These are phyloP conservation scores for human DNA, from an alignment of 2,113 vertebrate genomes.

Conservation along the genomic window DNA sequence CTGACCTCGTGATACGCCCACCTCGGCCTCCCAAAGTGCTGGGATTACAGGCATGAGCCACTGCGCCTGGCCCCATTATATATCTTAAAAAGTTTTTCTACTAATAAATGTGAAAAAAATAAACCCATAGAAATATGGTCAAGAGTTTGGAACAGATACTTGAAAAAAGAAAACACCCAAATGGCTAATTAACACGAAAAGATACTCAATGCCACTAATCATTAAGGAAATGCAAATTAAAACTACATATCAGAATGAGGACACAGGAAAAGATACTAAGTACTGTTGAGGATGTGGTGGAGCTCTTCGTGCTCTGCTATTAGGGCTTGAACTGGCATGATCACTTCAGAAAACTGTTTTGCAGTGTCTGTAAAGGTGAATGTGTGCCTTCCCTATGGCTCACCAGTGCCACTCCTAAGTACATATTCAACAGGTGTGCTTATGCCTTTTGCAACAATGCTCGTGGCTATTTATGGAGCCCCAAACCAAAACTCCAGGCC, in stretches of 20 bases:
- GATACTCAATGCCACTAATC: neutral
- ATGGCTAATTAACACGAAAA: neutral
- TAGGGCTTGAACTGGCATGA: fast-evolving
- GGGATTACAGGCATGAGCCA: no score
- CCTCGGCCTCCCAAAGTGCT: no score
- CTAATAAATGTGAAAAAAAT: neutral
- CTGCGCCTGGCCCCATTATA: neutral
- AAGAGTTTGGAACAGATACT: neutral
- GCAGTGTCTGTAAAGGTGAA: no score
- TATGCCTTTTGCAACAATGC: neutral
- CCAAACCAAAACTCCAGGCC: no score
- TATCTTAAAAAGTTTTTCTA: no score
- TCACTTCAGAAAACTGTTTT: neutral
- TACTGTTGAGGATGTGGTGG: fast-evolving
- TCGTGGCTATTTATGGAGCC: fast-evolving
- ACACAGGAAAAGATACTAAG: fast-evolving
- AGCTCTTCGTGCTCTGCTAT: fast-evolving
- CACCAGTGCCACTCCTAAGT: neutral
- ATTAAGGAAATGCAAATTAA: neutral
- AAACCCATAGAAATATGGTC: neutral
- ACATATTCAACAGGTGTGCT: fast-evolving
- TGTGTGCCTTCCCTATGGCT: fast-evolving
- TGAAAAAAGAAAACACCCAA: neutral
- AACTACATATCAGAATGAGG: neutral
- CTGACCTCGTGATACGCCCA: no score